phyloP scores from a whole-genome alignment of 2,113 vertebrate species.

The Piaya cayana region DNA sequence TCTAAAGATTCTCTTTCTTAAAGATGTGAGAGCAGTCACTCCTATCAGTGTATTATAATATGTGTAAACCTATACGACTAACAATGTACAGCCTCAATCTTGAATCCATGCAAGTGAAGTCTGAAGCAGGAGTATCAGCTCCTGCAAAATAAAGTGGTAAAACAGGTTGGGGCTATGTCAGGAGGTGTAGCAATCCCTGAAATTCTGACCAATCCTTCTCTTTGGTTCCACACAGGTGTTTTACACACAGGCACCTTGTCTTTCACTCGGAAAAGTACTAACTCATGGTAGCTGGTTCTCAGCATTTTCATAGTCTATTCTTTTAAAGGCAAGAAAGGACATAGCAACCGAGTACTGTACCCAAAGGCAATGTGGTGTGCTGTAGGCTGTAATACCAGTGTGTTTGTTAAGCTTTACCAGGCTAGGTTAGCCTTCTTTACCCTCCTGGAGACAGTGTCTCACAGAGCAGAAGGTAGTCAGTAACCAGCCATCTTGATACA shows the following conservation, averaged over 20 bases:
- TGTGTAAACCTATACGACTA: neutral
- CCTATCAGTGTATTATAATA: fast-evolving
- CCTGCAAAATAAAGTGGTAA: neutral
- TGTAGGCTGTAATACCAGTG: neutral
- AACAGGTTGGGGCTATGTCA: neutral
- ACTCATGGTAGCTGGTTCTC: neutral
- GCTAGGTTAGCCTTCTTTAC: neutral
- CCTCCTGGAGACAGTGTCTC: neutral
- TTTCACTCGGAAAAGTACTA: neutral
- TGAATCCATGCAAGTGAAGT: neutral
- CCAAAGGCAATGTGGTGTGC: neutral
- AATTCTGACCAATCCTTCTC: neutral
- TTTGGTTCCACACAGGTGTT: neutral
- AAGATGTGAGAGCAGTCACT: neutral
- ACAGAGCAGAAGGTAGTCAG: neutral
- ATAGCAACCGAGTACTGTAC: fast-evolving
- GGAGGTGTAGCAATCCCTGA: neutral
- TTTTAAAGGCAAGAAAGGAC: neutral
- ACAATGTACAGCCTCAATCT: neutral
- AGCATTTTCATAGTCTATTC: neutral
- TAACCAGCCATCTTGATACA: neutral
- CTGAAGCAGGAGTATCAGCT: neutral
- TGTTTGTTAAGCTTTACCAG: neutral
- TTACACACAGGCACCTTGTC: neutral
- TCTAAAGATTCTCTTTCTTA: neutral